Evolutionary conservation across 2,888 invertebrate species (phyloP).

Genomic region (Cataglyphis albicans): DNA sequence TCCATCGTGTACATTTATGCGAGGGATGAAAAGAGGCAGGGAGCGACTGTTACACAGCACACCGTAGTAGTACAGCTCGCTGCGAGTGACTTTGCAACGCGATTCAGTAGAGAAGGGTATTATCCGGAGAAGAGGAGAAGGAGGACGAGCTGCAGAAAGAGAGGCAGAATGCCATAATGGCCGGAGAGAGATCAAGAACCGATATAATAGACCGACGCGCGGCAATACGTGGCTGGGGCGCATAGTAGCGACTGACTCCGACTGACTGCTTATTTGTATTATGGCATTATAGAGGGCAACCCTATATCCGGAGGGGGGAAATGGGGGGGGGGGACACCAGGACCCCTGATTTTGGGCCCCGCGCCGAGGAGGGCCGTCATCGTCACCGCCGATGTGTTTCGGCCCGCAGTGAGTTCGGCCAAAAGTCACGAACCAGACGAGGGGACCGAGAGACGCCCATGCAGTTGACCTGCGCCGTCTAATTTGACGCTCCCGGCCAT

Average conservation of each 20-base stretch:
- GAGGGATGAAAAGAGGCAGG: conserved; percentile 48
- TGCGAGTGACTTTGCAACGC: conserved; percentile 71
- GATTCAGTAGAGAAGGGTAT: conserved; percentile 44
- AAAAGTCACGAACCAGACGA: conserved; percentile 64
- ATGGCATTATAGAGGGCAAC: conserved; percentile 73
- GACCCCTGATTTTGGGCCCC: conserved; percentile 51
- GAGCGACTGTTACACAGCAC: conserved; percentile 20
- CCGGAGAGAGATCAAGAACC: conserved; percentile 78
- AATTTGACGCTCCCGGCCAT: conserved; percentile 80
- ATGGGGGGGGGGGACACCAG: not conserved
- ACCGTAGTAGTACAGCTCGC: conserved; percentile 24
- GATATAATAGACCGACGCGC: conserved; percentile 75
- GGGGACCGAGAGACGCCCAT: conserved; percentile 77
- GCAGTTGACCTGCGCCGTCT: conserved; percentile 83
- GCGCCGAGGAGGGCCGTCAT: conserved; percentile 8
- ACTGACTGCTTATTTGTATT: conserved; percentile 79
- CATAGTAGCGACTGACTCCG: conserved; percentile 66
- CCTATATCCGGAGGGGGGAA: conserved; percentile 70
- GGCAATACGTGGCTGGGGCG: conserved; percentile 61
- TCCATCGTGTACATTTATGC: conserved; percentile 31
- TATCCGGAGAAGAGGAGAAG: conserved; percentile 3
- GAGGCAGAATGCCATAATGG: conserved; percentile 75
- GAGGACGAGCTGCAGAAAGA: conserved; percentile 72
- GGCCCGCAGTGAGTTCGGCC: conserved; percentile 58
- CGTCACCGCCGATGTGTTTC: conserved; percentile 1